These are phyloP conservation scores for Meloidogyne floridensis DNA, from an alignment of 1,140 invertebrate species.

Conservation along the genomic window DNA sequence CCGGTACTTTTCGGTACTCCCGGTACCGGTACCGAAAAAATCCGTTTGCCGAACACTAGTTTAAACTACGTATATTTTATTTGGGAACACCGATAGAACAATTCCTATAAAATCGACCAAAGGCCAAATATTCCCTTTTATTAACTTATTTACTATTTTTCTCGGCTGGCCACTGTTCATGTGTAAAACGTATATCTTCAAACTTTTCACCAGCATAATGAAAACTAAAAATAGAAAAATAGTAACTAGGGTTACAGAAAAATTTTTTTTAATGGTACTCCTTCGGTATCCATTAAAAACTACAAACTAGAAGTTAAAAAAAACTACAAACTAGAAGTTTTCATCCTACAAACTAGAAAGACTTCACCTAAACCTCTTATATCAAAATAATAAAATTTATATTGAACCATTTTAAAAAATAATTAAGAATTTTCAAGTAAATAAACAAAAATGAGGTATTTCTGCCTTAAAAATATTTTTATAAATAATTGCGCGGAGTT, in stretches of 20 bases:
- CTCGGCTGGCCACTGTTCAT: slow-evolving; percentile 18
- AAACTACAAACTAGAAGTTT: too few species aligned
- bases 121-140: not conserved
- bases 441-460: not conserved
- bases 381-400: slow-evolving; percentile 34
- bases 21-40: too few species aligned
- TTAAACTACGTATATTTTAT: too few species aligned
- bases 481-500: not conserved
- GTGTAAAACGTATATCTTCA: slow-evolving; percentile 30
- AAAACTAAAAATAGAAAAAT: slow-evolving; percentile 4
- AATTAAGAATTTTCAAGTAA: not conserved
- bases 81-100: too few species aligned
- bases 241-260: not conserved
- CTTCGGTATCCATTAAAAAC: too few species aligned
- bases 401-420: slow-evolving; percentile 32
- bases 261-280: not conserved
- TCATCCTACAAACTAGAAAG: slow-evolving; percentile 11
- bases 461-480: not conserved
- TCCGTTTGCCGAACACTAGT: too few species aligned
- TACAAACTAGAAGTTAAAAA: not conserved
- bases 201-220: slow-evolving; percentile 29
- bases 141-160: not conserved
- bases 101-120: too few species aligned
- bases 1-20: too few species aligned
- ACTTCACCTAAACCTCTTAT: slow-evolving; percentile 22